A percentile compares a stretch with the other conserved stretches of the same genome.
phyloP scores from a whole-genome alignment of 2,888 invertebrate genomes.

The Dasysyrphus tricinctus region DNA sequence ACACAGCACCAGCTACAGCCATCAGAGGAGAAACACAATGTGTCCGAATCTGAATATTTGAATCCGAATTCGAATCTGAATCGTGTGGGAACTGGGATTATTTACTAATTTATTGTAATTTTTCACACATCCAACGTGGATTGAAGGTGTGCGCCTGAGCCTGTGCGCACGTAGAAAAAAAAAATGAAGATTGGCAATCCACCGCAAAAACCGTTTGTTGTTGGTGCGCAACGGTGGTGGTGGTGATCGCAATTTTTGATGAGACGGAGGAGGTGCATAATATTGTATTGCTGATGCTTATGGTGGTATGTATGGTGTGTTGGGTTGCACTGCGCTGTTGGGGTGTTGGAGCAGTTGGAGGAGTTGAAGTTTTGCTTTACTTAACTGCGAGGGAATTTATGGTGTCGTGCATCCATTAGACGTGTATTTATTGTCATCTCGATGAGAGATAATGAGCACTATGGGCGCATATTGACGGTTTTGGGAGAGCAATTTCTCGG shows the following conservation, averaged over 20 bases:
- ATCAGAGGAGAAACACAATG: slow-evolving; percentile 8
- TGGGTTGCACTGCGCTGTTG: not conserved
- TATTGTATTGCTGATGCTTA: not conserved
- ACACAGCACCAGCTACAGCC: not conserved
- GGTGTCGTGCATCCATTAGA: slow-evolving; percentile 75
- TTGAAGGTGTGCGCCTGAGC: slow-evolving; percentile 45
- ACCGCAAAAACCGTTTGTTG: slow-evolving; percentile 18
- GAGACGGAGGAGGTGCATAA: slow-evolving; percentile 36
- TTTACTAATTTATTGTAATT: slow-evolving; percentile 73
- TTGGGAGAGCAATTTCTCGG: slow-evolving; percentile 63
- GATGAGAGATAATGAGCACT: slow-evolving; percentile 61
- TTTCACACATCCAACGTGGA: slow-evolving; percentile 68
- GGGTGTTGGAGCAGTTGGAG: slow-evolving; percentile 47
- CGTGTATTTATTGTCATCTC: slow-evolving; percentile 74
- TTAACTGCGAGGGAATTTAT: slow-evolving; percentile 73
- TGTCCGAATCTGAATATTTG: slow-evolving; percentile 56
- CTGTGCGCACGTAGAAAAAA: slow-evolving; percentile 47
- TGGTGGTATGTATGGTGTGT: not conserved
- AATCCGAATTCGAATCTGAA: slow-evolving; percentile 40
- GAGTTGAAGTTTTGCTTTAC: slow-evolving; percentile 61
- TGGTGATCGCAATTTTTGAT: slow-evolving; percentile 52
- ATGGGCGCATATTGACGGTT: slow-evolving; percentile 39
- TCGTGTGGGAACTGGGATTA: slow-evolving; percentile 72
- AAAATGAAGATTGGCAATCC: slow-evolving; percentile 48
- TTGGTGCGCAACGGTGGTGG: no score